These are phyloP conservation scores for Cephalotes varians DNA, from an alignment of 2,888 invertebrate species.

Conservation along the genomic window DNA sequence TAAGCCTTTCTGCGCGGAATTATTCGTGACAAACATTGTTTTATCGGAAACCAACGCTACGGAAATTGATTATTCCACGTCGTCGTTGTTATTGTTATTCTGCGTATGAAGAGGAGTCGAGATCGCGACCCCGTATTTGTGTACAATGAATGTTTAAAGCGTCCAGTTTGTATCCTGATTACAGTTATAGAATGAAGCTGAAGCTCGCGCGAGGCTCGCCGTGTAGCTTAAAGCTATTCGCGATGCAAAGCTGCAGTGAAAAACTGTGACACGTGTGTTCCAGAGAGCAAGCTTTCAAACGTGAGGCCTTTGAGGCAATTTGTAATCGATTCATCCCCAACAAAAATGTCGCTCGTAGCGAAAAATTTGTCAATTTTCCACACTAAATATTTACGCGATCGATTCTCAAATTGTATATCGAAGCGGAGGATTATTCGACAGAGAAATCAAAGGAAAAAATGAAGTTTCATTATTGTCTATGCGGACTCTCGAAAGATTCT, in stretches of 20 bases:
- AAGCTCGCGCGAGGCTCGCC: neutral
- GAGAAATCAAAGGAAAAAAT: neutral
- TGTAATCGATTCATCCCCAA: neutral
- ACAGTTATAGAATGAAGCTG: neutral
- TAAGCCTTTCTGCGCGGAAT: conserved; percentile 4
- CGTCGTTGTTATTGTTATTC: neutral
- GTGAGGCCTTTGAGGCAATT: neutral
- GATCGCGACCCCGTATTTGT: neutral
- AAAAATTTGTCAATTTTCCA: neutral
- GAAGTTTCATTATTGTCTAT: neutral
- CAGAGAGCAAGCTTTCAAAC: neutral
- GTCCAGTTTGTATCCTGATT: neutral
- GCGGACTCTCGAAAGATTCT: neutral
- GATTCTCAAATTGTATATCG: neutral
- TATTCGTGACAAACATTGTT: conserved; percentile 17
- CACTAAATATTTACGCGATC: neutral
- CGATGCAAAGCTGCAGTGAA: neutral
- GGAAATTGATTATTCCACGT: conserved; percentile 20
- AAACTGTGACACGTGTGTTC: neutral
- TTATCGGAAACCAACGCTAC: neutral
- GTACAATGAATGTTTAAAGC: neutral
- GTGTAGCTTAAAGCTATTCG: neutral
- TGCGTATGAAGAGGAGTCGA: neutral
- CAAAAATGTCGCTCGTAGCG: neutral
- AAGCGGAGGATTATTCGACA: neutral